Base-by-base conservation (phyloP, 2,113 vertebrate species). In the Tor tambroides region DNA sequence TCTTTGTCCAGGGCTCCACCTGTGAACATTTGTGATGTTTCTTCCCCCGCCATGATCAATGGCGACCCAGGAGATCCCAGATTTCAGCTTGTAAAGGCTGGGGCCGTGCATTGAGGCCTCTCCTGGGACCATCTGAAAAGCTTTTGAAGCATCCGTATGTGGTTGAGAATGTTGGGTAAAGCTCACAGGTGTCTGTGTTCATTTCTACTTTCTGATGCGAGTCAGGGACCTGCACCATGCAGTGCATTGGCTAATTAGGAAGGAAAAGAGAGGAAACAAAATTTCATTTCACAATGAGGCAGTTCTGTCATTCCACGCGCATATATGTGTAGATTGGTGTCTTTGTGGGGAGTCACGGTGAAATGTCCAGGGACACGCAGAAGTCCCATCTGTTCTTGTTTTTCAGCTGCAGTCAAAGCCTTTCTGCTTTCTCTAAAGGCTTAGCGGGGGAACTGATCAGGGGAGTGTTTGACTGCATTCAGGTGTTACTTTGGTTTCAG, bases 361-460 rank as follows among this genome's bases (percentile, higher is more conserved):
- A 87, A 79, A 83, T 51, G 72, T 85, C 77, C 65, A 46, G 23
- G 72, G 85, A 65, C 87, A 78, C 54, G 10, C 79, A 88, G 83
- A 76, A 85, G 85, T 74, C 79, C 86, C 89, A 90, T 89, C 84
- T 90, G 86, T 71, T 81, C 79, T 35, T 61, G 54, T 86, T 87
- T 90, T 85, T 87, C 79, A 90, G 78, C 83, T 49, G 61, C 69
- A 83, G 63, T 78, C 49, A 32, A 49, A 85, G 30, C 30, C 15
- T 49, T 12, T 11, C 32, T 11, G 28, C 51, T 78, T 88, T 80
- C 59, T 88, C 59, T 59, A 17, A 56, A 38, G 43, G 51, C 65
- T 81, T 63, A 74, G 59, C 67, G 11, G 35, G 38, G 19, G 28
- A 54, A 61, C 56, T 61, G 56, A 61, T 61, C 56, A 61, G 56